Conservation (phyloP, 2,888 invertebrate genomes). For the Euclidia mi region DNA sequence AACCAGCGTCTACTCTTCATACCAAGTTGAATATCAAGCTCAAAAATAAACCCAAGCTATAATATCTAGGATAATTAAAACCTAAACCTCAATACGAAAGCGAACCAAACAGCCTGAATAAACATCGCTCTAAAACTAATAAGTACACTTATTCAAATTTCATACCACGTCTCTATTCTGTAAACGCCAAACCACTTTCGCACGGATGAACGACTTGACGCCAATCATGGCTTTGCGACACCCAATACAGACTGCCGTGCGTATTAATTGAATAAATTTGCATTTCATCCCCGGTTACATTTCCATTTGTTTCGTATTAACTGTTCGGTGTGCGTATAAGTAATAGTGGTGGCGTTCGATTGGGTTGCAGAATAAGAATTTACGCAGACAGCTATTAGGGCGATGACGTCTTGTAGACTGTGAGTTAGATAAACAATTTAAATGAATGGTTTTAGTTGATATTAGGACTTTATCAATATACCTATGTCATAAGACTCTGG, state of each 20-base stretch:
- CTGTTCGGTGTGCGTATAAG: conserved; percentile 38
- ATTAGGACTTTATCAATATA: too few species aligned
- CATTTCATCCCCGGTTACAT: conserved; percentile 83
- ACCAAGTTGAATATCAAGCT: too few species aligned
- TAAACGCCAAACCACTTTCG: conserved; percentile 77
- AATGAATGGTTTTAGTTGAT: too few species aligned
- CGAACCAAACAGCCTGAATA: conserved; percentile 46
- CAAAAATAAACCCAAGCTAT: background rate
- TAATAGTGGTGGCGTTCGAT: background rate
- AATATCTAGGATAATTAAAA: conserved; percentile 13
- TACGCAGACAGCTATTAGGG: too few species aligned
- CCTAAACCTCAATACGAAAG: conserved; percentile 39
- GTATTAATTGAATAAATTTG: conserved; percentile 90
- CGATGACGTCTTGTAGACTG: too few species aligned
- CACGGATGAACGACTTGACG: conserved; percentile 81
- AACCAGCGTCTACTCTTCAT: too few species aligned
- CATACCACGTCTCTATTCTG: conserved; percentile 69
- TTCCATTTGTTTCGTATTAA: conserved; percentile 87
- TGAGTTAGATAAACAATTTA: too few species aligned
- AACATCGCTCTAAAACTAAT: conserved; percentile 67
- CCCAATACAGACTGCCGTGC: conserved; percentile 82
- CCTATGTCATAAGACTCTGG: too few species aligned
- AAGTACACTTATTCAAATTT: conserved; percentile 82
- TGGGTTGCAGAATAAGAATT: too few species aligned
- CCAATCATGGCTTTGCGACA: conserved; percentile 86